Base-by-base conservation (phyloP, 23 tunicate species). In the Halocynthia roretzi region DNA sequence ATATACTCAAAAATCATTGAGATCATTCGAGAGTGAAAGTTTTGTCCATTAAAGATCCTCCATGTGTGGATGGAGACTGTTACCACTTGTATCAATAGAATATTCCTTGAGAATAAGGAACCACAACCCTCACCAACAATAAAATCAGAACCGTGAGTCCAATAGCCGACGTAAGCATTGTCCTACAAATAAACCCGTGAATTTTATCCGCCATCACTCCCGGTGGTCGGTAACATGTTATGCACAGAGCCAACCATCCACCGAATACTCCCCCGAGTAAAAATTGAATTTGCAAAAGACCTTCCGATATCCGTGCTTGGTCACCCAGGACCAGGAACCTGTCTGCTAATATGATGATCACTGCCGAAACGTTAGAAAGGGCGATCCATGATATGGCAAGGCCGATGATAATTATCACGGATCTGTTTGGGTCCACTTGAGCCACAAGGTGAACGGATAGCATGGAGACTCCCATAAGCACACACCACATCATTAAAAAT, bases 241-340 rank as follows among this genome's bases (percentile, higher is more conserved):
- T 53, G 44, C 86, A 76, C 63, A 87, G 68, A 23, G 83, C 93
- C 49, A 87, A 56, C 93, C 93, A 87, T 7, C 93, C 93, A 20
- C 93, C 93, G 5, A 76, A 78, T 5, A 81, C 80, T 7, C 93
- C 93, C 14, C 93, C 93, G 7, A 87, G 72, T 44, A 53, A 53
- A 69, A 87, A 77, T 10, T 56, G 86, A 6, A 70, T 56, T 11
- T 64, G 86, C 31, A 72, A 82, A 6, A 87, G 31, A 10, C 86
- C 80, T 49, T 81, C 83, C 20, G 85, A 81, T 61, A 87, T 65
- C 11, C 80, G 71, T 31, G 44, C 44, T 31, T 31, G 44, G 44
- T 31, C 44, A 4, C 44, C 4, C 44, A 31, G 44, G 55, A 82
- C 76, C 7, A 76, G 83, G 69, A 51, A 81, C 49, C 80, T 81